Conservation (phyloP, 2,797 vertebrate species). For the Garrulus glandarius region DNA sequence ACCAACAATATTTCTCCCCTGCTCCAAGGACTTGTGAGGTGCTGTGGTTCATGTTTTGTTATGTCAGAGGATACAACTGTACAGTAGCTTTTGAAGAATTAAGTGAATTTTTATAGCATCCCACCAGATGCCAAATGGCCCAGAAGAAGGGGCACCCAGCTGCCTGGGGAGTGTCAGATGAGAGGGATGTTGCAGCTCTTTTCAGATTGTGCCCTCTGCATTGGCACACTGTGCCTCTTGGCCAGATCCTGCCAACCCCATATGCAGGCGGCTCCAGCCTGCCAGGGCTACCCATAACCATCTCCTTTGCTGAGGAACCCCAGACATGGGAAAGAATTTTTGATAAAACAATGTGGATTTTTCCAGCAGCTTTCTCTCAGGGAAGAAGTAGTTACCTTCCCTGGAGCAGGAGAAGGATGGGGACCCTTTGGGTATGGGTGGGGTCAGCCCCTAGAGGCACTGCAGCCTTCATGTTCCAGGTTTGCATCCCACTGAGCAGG, state of each 20-base stretch:
- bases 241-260: neutral
- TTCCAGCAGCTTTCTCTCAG: neutral
- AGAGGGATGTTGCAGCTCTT: neutral
- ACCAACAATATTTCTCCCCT: neutral
- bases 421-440: neutral
- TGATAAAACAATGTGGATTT: accelerated
- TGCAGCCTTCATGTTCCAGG: neutral
- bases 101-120: neutral
- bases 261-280: neutral
- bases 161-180: neutral
- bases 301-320: neutral
- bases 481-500: neutral
- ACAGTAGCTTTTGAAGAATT: neutral
- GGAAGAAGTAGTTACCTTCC: neutral
- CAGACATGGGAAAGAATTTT: neutral
- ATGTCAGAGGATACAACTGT: neutral
- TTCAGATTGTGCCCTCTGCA: neutral
- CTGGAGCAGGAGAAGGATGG: neutral
- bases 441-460: neutral
- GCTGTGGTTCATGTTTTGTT: neutral
- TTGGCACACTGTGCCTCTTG: neutral
- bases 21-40: neutral
- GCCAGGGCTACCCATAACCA: neutral
- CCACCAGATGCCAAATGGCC: accelerated
- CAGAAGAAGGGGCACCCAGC: neutral